phyloP scores from a whole-genome alignment of 2,113 vertebrate species.

The Piprites chloris region DNA sequence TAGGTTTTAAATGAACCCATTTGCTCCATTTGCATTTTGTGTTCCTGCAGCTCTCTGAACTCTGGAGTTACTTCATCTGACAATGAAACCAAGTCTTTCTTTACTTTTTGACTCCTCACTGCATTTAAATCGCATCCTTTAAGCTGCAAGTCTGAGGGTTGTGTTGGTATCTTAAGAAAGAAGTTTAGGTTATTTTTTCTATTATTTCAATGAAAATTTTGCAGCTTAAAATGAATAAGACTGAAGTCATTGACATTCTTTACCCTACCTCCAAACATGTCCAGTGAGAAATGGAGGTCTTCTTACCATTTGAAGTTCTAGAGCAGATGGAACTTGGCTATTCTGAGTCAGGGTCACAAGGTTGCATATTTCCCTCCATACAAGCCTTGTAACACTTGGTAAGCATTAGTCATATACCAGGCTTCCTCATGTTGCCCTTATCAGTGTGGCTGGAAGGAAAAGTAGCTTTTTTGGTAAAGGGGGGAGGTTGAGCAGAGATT shows the following conservation, averaged over 20 bases:
- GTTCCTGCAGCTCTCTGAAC: neutral
- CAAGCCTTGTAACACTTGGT: neutral
- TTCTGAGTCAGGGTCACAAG: conserved; percentile 47
- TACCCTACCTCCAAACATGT: neutral
- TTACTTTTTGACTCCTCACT: neutral
- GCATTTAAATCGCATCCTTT: neutral
- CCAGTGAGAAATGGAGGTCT: neutral
- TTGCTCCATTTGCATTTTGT: neutral
- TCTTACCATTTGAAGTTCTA: neutral
- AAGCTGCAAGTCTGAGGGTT: neutral
- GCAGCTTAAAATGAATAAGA: neutral
- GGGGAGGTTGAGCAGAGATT: neutral
- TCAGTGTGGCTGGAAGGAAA: conserved; percentile 1
- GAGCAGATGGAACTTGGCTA: conserved; percentile 10
- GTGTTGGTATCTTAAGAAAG: neutral
- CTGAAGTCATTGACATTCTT: neutral
- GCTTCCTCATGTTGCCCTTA: neutral
- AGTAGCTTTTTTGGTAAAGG: conserved; percentile 12
- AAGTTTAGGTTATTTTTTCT: neutral
- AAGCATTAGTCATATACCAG: neutral
- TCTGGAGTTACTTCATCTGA: neutral
- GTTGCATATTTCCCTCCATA: conserved; percentile 40
- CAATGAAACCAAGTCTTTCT: neutral
- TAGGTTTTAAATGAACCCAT: neutral
- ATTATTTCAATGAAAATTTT: neutral